Conservation (phyloP, 2,888 invertebrate species). For the Tetragonisca angustula region DNA sequence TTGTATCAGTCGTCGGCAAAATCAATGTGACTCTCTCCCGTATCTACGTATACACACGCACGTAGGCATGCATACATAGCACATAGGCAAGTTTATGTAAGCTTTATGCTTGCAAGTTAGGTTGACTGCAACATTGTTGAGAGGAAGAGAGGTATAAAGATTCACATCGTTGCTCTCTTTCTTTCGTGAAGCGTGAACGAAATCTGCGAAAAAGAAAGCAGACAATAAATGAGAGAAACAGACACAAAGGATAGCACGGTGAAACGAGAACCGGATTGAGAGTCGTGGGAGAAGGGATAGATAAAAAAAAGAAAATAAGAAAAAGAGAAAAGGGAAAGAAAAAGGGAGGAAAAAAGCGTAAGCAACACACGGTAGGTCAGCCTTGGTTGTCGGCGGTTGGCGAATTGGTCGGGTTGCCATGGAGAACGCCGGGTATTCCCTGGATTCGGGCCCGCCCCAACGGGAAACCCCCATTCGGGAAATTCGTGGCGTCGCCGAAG, state of each 20-base stretch:
- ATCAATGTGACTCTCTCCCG: slow-evolving; percentile 75
- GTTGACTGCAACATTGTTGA: neutral
- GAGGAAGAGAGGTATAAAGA: neutral
- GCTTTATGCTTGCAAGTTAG: slow-evolving; percentile 6
- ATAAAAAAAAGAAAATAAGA: slow-evolving; percentile 11
- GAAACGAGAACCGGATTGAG: slow-evolving; percentile 22
- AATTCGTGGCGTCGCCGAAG: slow-evolving; percentile 81
- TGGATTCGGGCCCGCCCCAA: slow-evolving; percentile 76
- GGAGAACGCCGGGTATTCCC: slow-evolving; percentile 79
- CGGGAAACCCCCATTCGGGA: slow-evolving; percentile 82
- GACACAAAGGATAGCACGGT: slow-evolving; percentile 57
- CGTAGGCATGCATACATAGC: neutral
- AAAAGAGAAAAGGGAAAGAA: slow-evolving; percentile 6
- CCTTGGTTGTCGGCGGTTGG: slow-evolving; percentile 80
- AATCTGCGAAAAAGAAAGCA: slow-evolving; percentile 35
- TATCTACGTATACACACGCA: neutral
- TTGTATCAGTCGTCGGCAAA: slow-evolving; percentile 83
- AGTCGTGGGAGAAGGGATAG: slow-evolving; percentile 4
- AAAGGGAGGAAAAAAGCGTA: slow-evolving; percentile 58
- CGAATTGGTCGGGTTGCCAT: slow-evolving; percentile 83
- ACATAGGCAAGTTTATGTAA: neutral
- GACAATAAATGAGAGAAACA: slow-evolving; percentile 34
- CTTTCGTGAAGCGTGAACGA: slow-evolving; percentile 44
- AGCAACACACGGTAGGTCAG: slow-evolving; percentile 74
- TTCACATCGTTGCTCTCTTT: neutral